phyloP scores from a whole-genome alignment of 2,113 vertebrate species.

The Pycnonotus jocosus region DNA sequence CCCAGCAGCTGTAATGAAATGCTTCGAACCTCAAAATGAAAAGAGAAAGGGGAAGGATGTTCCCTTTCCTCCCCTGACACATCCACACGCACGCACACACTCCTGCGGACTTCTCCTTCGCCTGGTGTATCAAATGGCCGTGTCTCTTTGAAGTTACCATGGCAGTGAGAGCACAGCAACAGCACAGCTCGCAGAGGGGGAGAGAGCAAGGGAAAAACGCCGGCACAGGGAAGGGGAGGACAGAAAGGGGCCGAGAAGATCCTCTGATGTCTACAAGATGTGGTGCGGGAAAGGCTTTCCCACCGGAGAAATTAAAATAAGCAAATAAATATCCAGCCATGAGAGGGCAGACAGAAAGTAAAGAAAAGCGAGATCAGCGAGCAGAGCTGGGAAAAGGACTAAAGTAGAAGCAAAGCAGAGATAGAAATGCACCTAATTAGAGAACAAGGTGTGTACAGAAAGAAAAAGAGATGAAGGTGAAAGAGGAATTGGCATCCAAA shows the following conservation, averaged over 20 bases:
- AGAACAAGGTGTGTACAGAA: not conserved
- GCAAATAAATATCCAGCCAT: constrained; percentile 57
- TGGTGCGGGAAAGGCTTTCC: not conserved
- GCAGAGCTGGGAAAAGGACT: not conserved
- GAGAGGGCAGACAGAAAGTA: constrained; percentile 37
- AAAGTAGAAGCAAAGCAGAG: not conserved
- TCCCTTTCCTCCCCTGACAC: not conserved
- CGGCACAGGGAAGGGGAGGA: not conserved
- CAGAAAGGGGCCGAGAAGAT: not conserved
- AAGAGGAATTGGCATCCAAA: not conserved
- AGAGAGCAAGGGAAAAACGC: not conserved
- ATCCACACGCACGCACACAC: not conserved
- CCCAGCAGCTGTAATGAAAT: not conserved
- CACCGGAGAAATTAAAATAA: constrained; percentile 25
- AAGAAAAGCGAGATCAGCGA: not conserved
- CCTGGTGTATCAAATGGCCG: not conserved
- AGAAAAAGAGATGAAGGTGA: not conserved
- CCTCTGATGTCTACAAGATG: constrained; percentile 38
- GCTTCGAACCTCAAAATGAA: constrained; percentile 12
- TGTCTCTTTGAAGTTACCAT: constrained; percentile 51
- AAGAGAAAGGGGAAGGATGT: constrained; percentile 2
- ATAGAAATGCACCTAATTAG: not conserved
- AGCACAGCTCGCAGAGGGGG: not conserved
- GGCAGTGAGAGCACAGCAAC: constrained; percentile 38
- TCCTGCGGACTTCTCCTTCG: not conserved